A percentile compares a stretch with the other conserved stretches of the same genome.
phyloP scores from a whole-genome alignment of 1,140 invertebrate species.

The Drosophila leontia region DNA sequence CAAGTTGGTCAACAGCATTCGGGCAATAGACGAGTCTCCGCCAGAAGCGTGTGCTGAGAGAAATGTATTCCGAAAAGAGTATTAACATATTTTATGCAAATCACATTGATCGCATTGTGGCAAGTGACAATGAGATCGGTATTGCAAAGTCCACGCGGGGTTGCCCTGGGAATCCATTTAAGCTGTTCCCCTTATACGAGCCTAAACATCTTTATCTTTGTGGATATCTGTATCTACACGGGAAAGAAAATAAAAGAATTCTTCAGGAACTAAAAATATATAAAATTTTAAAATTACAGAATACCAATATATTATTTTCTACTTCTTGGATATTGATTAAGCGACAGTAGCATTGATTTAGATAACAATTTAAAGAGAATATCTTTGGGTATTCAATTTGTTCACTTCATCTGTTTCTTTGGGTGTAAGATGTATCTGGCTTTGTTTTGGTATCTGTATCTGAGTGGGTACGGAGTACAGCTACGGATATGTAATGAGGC shows the following conservation, averaged over 20 bases:
- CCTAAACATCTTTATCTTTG: not conserved
- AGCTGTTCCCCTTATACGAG: conserved; percentile 21
- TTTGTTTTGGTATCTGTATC: conserved; percentile 7
- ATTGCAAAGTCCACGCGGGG: conserved; percentile 30
- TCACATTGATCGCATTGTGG: conserved; percentile 22
- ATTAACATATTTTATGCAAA: conserved; percentile 46
- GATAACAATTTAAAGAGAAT: not conserved
- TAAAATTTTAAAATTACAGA: not conserved
- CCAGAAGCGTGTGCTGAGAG: conserved; percentile 36
- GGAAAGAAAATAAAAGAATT: not conserved
- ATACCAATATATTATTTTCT: not conserved
- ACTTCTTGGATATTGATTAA: too few relatives aligned
- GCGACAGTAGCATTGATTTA: not conserved
- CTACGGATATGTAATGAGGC: conserved; percentile 39
- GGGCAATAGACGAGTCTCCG: conserved; percentile 17
- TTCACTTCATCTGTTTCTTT: conserved; percentile 10
- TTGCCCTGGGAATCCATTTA: conserved; percentile 40
- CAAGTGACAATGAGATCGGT: conserved; percentile 37
- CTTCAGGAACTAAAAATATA: not conserved
- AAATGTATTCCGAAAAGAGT: conserved; percentile 40
- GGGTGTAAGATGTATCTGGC: conserved; percentile 4
- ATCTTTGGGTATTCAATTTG: not conserved
- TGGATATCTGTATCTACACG: conserved; percentile 18
- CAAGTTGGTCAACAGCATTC: conserved; percentile 23
- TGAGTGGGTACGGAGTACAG: conserved; percentile 2